Evolutionary conservation across 2,888 invertebrate genomes (phyloP).

Genomic region (Alloscopus bannaensis): DNA sequence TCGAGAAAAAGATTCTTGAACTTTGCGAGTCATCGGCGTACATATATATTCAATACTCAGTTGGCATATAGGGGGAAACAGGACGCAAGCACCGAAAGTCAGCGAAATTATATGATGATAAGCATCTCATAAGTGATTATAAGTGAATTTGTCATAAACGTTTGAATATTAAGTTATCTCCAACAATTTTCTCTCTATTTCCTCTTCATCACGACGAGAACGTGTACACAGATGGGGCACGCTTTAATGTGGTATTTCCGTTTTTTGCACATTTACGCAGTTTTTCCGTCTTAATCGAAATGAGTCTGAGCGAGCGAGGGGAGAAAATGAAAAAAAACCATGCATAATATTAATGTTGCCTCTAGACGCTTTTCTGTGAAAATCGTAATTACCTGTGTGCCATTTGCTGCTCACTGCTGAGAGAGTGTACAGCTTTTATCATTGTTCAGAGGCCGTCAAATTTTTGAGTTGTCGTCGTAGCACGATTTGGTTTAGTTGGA

Average conservation of each 20-base stretch:
- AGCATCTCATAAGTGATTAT: neutral
- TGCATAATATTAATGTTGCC: conserved; percentile 27
- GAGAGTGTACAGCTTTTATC: too few species aligned
- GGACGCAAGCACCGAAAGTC: too few species aligned
- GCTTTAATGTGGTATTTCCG: conserved; percentile 63
- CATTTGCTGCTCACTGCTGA: too few species aligned
- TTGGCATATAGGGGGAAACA: too few species aligned
- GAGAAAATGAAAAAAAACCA: conserved; percentile 14
- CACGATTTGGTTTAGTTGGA: too few species aligned
- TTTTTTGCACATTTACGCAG: conserved; percentile 52
- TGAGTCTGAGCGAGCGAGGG: too few species aligned
- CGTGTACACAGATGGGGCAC: conserved; percentile 37
- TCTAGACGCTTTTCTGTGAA: conserved; percentile 1
- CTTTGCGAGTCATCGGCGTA: neutral
- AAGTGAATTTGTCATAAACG: neutral
- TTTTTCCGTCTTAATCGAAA: conserved; percentile 21
- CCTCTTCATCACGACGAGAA: conserved; percentile 44
- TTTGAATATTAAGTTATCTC: conserved; percentile 53
- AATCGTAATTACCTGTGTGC: neutral
- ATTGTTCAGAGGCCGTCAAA: too few species aligned
- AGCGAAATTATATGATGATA: too few species aligned
- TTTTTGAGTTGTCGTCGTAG: too few species aligned
- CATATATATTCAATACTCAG: neutral
- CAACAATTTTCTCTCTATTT: conserved; percentile 55
- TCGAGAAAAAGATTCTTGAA: neutral